Evolutionary conservation across 2,797 vertebrate species (phyloP).

Genomic region (Danionella dracula): DNA sequence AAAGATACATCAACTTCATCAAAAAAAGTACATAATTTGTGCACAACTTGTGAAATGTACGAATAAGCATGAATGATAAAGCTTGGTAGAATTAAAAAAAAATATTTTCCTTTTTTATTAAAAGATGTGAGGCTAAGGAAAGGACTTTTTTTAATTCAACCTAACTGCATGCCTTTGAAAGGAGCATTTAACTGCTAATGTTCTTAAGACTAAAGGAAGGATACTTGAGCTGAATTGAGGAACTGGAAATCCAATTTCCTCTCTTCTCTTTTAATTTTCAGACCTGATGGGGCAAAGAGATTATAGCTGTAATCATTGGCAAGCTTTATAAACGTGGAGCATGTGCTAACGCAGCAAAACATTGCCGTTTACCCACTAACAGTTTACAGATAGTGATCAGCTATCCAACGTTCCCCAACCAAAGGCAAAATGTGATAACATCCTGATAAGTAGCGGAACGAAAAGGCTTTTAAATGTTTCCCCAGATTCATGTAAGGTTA

Average conservation of each 20-base stretch:
- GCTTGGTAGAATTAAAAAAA: too few species aligned
- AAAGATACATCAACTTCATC: constrained; percentile 4
- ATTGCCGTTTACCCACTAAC: constrained; percentile 22
- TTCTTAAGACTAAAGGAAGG: constrained; percentile 37
- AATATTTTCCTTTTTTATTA: too few species aligned
- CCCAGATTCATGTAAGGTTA: constrained; percentile 21
- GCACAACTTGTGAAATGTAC: too few species aligned
- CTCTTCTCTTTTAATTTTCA: constrained; percentile 41
- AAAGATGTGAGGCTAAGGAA: too few species aligned
- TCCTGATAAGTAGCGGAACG: constrained; percentile 40
- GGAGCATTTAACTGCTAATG: constrained; percentile 26
- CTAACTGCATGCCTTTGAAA: constrained; percentile 11
- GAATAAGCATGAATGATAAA: too few species aligned
- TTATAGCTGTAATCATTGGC: constrained; percentile 9
- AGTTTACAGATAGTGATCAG: constrained; percentile 39
- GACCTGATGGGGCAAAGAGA: constrained; percentile 30
- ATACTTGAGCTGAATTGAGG: constrained; percentile 32
- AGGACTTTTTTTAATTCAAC: too few species aligned
- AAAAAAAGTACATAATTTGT: too few species aligned
- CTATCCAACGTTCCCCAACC: constrained; percentile 31
- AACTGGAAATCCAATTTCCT: constrained; percentile 42
- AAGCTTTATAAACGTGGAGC: constrained; percentile 7
- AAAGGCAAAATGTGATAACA: constrained; percentile 38
- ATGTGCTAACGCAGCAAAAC: constrained; percentile 33
- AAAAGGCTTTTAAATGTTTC: constrained; percentile 41